Conservation (phyloP, 2,113 vertebrate genomes). For the Macrotis lagotis region DNA sequence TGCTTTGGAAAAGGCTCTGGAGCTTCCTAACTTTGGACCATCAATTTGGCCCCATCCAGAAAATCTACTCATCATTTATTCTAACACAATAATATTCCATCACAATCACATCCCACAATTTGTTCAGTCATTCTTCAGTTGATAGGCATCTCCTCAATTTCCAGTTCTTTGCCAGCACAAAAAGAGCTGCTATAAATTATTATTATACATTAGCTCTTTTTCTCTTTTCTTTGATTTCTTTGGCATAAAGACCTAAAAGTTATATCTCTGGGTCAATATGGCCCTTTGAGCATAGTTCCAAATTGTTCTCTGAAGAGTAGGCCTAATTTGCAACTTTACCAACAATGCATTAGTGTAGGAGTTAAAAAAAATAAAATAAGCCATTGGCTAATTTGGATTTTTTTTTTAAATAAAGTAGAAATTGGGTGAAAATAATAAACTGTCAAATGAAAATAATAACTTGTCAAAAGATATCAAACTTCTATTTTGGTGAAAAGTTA, state of each 20-base stretch:
- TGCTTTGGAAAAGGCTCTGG: too few species aligned
- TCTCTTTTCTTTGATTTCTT: not conserved
- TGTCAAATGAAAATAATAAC: too few species aligned
- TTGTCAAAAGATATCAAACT: too few species aligned
- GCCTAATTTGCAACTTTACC: not conserved
- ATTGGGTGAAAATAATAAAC: not conserved
- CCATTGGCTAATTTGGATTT: not conserved
- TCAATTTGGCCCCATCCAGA: too few species aligned
- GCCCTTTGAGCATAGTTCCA: not conserved
- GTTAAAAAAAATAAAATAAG: not conserved
- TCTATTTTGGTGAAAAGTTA: not conserved
- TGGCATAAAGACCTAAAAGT: not conserved
- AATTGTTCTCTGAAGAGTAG: not conserved
- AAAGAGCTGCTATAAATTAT: not conserved
- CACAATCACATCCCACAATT: not conserved
- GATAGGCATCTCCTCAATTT: not conserved
- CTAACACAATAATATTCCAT: not conserved
- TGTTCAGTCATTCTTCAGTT: not conserved
- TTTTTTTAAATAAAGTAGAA: not conserved
- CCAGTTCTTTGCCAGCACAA: not conserved
- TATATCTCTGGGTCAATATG: not conserved
- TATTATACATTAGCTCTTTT: not conserved
- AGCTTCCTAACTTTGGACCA: too few species aligned
- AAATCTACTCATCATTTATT: not conserved
- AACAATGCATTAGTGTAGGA: not conserved